Conservation (phyloP, 35 echinoderm and acorn worm genomes). For the Lytechinus pictus region DNA sequence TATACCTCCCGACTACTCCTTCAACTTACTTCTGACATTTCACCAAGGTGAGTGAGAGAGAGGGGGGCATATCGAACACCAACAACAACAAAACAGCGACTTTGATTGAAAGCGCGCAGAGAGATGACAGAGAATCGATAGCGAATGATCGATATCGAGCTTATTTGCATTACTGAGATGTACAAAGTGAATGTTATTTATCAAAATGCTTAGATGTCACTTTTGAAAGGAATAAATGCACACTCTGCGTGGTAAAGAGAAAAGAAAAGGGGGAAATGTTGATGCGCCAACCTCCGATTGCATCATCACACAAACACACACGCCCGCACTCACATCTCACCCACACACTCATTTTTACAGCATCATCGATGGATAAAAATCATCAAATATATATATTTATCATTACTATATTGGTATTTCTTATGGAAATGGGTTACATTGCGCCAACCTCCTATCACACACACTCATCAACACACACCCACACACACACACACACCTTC, state of each 20-base stretch:
- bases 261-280: too few species aligned
- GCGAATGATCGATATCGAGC: not conserved
- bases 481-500: too few species aligned
- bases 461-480: too few species aligned
- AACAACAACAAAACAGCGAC: not conserved
- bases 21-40: conserved; percentile 19
- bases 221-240: not conserved
- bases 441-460: too few species aligned
- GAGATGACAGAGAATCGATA: not conserved
- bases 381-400: too few species aligned
- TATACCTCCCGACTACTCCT: not conserved
- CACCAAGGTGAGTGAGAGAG: not conserved
- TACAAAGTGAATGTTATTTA: not conserved
- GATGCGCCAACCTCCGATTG: not conserved
- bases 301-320: not conserved
- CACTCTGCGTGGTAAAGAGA: too few species aligned
- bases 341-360: not conserved
- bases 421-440: too few species aligned
- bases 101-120: not conserved
- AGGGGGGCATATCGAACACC: not conserved
- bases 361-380: too few species aligned
- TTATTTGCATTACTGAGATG: conserved; percentile 5
- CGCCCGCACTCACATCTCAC: not conserved
- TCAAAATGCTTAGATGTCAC: not conserved
- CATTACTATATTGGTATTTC: too few species aligned